Base-by-base conservation (phyloP, 2,888 invertebrate species). In the Andrena hattorfiana region DNA sequence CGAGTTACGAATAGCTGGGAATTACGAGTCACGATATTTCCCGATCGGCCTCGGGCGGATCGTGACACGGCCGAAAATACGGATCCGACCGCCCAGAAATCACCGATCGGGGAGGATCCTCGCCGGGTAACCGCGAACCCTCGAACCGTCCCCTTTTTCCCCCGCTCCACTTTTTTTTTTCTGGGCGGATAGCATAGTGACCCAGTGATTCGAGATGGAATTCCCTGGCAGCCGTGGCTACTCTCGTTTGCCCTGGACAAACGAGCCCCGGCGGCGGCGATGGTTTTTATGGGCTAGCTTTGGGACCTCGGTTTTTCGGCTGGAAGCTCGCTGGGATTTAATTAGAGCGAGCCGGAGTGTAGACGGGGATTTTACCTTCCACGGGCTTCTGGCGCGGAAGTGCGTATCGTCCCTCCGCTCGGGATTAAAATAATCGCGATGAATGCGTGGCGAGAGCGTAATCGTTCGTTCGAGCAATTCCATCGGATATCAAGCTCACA, bases 121-220 rank as follows among this genome's bases (percentile, higher is more conserved):
- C 23, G 23, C 30, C 4, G 30, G 51, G 10, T 30, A 68, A 69
- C 35, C 35, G 56, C 30, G 56, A 69, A 23, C 56, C 54, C 54
- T 23, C 54, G 16, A 42, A 16, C 0, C 26, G 8, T 23, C 16
- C 42, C 16, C 32, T 10, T 35, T 72, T 7, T 7, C 28, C 60
- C 6, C 26, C 42, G n/a, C 7, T 8, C n/a, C 13, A 23, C 8
- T 42, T 13, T 42, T 42, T 35, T 13, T 32, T 42, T 4, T 5
- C 13, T 13, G 42, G 42, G 13, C 16, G 4, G 71, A 77, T 67
- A 68, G 64, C 78, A 72, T 35, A 64, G 78, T 82, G 75, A 84
- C 84, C 82, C 84, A 72, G 66, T 82, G 71, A 69, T 78, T 64
- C 68, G 60, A 42, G 60, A 81, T 77, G 77, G 59, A 72, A 77